Percentiles rank a stretch among this genome's conserved stretches.
Evolutionary conservation across 2,113 vertebrate genomes (phyloP).

Genomic region (Peromyscus leucopus): DNA sequence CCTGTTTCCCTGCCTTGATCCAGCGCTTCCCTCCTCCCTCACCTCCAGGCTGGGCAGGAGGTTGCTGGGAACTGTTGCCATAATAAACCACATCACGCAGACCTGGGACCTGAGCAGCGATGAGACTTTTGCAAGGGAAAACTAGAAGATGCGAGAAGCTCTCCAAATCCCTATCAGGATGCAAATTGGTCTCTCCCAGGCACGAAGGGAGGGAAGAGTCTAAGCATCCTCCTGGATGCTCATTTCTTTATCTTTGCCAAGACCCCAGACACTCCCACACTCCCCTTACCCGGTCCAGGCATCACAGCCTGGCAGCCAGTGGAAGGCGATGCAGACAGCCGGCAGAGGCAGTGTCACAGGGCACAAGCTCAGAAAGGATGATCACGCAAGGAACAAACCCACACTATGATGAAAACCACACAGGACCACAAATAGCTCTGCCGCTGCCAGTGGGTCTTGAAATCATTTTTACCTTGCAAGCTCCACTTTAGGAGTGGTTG

Average conservation of each 20-base stretch:
- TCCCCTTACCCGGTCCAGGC: not conserved
- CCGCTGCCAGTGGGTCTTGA: not conserved
- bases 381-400: not conserved
- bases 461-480: not conserved
- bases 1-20: not conserved
- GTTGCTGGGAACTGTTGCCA: slow-evolving; percentile 86
- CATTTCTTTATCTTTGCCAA: not conserved
- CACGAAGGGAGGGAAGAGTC: accelerated
- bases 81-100: slow-evolving; percentile 83
- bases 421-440: not conserved
- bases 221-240: not conserved
- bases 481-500: not conserved
- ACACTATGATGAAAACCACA: not conserved
- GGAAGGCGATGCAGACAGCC: too few species aligned
- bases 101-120: not conserved
- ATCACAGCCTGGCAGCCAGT: accelerated
- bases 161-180: not conserved
- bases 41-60: not conserved
- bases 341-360: not conserved
- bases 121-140: slow-evolving; percentile 46
- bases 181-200: not conserved
- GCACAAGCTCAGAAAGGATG: not conserved
- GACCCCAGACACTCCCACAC: not conserved
- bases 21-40: not conserved
- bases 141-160: not conserved